Conservation (phyloP, 1,140 invertebrate genomes). For the Magallana gigas region DNA sequence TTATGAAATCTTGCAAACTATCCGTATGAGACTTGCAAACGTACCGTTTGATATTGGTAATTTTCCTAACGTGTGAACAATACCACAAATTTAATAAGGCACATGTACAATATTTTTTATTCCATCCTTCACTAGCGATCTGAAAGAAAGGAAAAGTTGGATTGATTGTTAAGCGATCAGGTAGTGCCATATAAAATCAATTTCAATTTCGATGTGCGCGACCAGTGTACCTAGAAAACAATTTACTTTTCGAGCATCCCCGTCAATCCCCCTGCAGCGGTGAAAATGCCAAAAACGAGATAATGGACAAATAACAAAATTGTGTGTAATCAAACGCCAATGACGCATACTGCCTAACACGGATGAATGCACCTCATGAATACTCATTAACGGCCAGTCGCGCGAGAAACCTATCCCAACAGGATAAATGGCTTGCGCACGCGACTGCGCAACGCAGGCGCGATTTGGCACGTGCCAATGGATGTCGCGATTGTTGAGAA, state of each 20-base stretch:
- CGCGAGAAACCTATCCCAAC: constrained; percentile 34
- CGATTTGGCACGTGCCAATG: constrained; percentile 20
- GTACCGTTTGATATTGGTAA: too few relatives aligned
- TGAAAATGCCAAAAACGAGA: constrained; percentile 37
- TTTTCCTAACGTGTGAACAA: neutral
- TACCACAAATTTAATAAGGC: constrained; percentile 4
- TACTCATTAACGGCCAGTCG: constrained; percentile 26
- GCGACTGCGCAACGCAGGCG: constrained; percentile 9
- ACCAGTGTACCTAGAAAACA: constrained; percentile 8
- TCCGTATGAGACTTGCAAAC: too few relatives aligned
- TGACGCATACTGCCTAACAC: constrained; percentile 26
- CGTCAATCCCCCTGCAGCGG: constrained; percentile 14
- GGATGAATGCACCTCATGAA: constrained; percentile 30
- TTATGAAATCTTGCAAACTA: too few relatives aligned
- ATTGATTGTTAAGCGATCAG: neutral
- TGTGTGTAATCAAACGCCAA: constrained; percentile 37
- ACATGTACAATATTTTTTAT: neutral
- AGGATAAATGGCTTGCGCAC: constrained; percentile 34
- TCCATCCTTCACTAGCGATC: neutral
- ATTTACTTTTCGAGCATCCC: constrained; percentile 30
- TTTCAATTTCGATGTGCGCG: constrained; percentile 12
- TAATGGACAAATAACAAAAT: constrained; percentile 38
- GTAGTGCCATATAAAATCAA: constrained; percentile 28
- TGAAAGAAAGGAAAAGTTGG: neutral
- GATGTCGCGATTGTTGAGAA: constrained; percentile 27